Evolutionary conservation across 2,797 vertebrate genomes (phyloP).

Genomic region (Menidia menidia): DNA sequence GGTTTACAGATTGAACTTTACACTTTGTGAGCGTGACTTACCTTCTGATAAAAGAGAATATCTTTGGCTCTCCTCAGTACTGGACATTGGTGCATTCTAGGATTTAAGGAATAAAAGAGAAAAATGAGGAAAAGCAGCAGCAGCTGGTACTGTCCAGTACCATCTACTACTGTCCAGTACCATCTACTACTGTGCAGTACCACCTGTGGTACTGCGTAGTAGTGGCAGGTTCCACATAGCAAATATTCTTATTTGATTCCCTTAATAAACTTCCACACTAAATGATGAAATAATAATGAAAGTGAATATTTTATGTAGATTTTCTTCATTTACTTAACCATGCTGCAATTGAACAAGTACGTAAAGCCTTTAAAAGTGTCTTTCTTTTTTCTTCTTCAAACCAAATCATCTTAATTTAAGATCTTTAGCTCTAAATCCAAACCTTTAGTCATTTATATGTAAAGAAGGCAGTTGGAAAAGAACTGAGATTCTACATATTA

Average conservation of each 20-base stretch:
- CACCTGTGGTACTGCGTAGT: too few species aligned
- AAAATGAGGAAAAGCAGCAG: not conserved
- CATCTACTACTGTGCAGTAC: not conserved
- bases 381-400: not conserved
- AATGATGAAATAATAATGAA: too few species aligned
- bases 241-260: too few species aligned
- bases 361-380: not conserved
- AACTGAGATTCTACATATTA: too few species aligned
- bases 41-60: constrained; percentile 42
- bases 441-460: not conserved
- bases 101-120: constrained; percentile 19
- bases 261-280: too few species aligned
- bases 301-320: too few species aligned
- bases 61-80: constrained; percentile 9
- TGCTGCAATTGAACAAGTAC: too few species aligned
- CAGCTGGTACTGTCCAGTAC: not conserved
- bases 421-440: not conserved
- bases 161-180: not conserved
- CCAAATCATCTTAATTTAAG: not conserved
- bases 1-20: not conserved
- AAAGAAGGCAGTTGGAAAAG: too few species aligned
- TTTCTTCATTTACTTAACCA: too few species aligned
- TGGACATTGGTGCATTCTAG: constrained; percentile 40
- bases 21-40: constrained; percentile 42
- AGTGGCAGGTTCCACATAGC: not conserved